Evolutionary conservation across 2,888 invertebrate genomes (phyloP).

Genomic region (Himalopsyche kuldschensis): DNA sequence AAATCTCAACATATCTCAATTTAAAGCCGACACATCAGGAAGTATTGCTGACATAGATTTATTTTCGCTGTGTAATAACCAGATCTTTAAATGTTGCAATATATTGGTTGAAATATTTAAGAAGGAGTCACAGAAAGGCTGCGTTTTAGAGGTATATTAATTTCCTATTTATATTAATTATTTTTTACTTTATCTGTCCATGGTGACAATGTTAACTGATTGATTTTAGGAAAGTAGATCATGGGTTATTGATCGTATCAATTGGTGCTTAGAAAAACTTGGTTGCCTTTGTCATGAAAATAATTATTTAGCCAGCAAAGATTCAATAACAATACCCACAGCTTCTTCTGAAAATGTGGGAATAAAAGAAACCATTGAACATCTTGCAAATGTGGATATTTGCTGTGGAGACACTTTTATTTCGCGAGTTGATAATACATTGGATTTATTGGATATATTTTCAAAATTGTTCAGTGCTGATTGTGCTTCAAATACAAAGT

Average conservation of each 20-base stretch:
- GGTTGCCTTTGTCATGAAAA: neutral
- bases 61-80: slow-evolving; percentile 21
- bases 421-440: slow-evolving; percentile 32
- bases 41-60: neutral
- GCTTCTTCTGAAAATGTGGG: neutral
- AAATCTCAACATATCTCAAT: too few relatives aligned
- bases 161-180: neutral
- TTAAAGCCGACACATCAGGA: neutral
- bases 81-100: slow-evolving; percentile 27
- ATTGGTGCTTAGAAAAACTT: slow-evolving; percentile 28
- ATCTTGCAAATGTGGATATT: neutral
- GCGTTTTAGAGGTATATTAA: slow-evolving; percentile 19
- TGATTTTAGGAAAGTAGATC: slow-evolving; percentile 29
- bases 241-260: slow-evolving; percentile 28
- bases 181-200: neutral
- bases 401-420: slow-evolving; percentile 28
- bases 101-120: slow-evolving; percentile 33
- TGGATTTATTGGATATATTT: slow-evolving; percentile 26
- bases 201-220: neutral
- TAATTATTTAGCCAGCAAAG: neutral
- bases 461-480: slow-evolving; percentile 23
- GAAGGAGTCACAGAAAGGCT: slow-evolving; percentile 18
- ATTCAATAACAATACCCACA: neutral
- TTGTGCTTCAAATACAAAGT: neutral
- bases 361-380: neutral